Evolutionary conservation across 2,888 invertebrate species (phyloP).

Genomic region (Tinea trinotella): DNA sequence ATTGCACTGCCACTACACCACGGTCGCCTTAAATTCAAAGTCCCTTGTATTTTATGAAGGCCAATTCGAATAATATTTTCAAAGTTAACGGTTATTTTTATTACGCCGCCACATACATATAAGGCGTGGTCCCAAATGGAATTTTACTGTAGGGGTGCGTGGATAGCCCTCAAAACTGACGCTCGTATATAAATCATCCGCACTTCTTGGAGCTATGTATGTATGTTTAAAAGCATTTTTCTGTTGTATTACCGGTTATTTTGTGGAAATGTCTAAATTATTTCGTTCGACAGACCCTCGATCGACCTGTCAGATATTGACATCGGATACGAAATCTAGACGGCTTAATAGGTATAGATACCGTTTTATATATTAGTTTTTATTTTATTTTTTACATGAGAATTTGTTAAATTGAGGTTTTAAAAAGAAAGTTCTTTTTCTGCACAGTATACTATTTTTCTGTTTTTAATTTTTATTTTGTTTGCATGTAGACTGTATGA

Average conservation of each 20-base stretch:
- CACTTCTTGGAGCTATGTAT: constrained; percentile 20
- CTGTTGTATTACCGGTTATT: constrained; percentile 25
- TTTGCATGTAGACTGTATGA: no score
- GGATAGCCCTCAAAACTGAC: constrained; percentile 28
- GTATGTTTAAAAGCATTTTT: constrained; percentile 29
- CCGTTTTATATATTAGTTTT: neutral
- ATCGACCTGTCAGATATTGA: constrained; percentile 23
- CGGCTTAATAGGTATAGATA: no score
- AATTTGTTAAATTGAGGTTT: no score
- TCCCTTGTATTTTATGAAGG: neutral
- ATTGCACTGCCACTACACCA: no score
- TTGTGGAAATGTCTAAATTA: constrained; percentile 26
- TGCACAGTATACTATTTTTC: no score
- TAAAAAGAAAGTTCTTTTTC: no score
- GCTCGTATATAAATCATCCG: constrained; percentile 24
- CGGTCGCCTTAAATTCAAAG: no score
- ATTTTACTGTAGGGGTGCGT: constrained; percentile 37
- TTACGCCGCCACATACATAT: constrained; percentile 1
- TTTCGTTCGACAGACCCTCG: constrained; percentile 24
- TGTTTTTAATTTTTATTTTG: no score
- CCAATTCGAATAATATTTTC: constrained; percentile 15
- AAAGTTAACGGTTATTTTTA: constrained; percentile 18
- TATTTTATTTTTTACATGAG: neutral
- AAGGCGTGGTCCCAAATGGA: constrained; percentile 35
- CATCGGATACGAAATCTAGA: constrained; percentile 20